Base-by-base conservation (phyloP, 1,140 invertebrate species). In the Macrobrachium nipponense region DNA sequence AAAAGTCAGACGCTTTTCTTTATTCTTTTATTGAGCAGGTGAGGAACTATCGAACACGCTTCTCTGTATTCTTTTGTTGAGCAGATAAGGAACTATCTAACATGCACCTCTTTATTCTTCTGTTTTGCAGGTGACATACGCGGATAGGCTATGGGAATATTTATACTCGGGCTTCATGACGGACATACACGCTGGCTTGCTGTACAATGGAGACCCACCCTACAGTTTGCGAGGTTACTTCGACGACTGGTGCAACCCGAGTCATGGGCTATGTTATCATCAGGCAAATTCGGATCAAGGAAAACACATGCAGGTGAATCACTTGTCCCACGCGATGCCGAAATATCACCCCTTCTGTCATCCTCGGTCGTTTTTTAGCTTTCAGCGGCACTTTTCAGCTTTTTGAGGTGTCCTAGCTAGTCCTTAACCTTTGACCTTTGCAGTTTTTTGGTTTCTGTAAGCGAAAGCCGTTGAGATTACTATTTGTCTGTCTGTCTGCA, bases 201-300 rank as follows among this genome's bases (percentile, higher is more conserved):
- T 92, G 90, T 93, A 93, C 89, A 93, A 93, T 89, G 90, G 91
- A 51, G 89, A 91, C 68, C 90, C 92, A 36, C 92, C 93, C 0
- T 90, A 92, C 84, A 90, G 91, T 58, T 89, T 92, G n/a, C 88
- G 92, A 80, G 93, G 93, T 7, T 93, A 92, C 87, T 89, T 93
- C 8, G 90, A 91, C 87, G 93, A 93, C 89, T 91, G 91, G 80
- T 91, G 91, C 14, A 92, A 92, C 18, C n/a, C 89, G 93, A 82
- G 91, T 93, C 18, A 92, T 93, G 91, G 93, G 93, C 36, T 93
- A 93, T 89, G 93, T 91, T 17, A 91, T 92, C 20, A 90, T 93
- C 82, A 89, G 93, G 86, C 93, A 93, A 90, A 90, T 92, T 3
- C 89, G 93, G 84, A 89, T 91, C 2, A 90, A 89, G 87, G 88